Evolutionary conservation across 2,888 invertebrate genomes (phyloP), one percentile per base, ranked within the genome.

Genomic region (Hydrotaea cyrtoneurina): DNA sequence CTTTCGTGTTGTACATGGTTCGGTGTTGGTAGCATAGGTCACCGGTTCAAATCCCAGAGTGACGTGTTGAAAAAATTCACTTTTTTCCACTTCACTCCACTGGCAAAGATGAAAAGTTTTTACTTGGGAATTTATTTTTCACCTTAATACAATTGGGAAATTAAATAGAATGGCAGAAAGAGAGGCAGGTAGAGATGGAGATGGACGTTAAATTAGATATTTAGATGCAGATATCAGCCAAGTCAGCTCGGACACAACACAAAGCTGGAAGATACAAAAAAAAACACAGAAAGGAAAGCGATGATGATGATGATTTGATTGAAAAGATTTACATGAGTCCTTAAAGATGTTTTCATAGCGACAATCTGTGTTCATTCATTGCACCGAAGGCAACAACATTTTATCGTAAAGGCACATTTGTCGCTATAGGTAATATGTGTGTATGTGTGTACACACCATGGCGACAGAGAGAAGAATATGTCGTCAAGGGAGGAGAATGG

Each of bases 71-170:
- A 21, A 23, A 26, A 43, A 69, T 23, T 21, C 21, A 46, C 69
- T 17, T 43, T 69, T 66, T 46, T 69, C 46, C 17, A 69, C 23
- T 69, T 46, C 31, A 7, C 31, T 31, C 3, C 31, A 4, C 46
- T 15, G 46, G 46, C 10, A 69, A 69, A 69, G 69, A 69, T 69
- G 69, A 69, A 69, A 69, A 69, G 46, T 69, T 69, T 69, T 46
- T 83, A 74, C 78, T 74, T 66, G 77, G 78, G 78, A 80, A 83
- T 83, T 83, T 80, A 80, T 77, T 71, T 73, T 80, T 83, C 80
- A 83, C 74, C 83, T 80, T 23, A 71, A 80, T 80, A 71, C 83
- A 80, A 80, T 77, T 74, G 80, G 83, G 80, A 83, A 83, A 80
- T 83, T 83, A 83, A 77, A 75, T 55, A 55, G 46, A 78, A 78